A percentile compares a stretch with the other conserved stretches of the same genome.
These are phyloP conservation scores for Conomelus anceps DNA, from an alignment of 2,888 invertebrate species.

Conservation along the genomic window DNA sequence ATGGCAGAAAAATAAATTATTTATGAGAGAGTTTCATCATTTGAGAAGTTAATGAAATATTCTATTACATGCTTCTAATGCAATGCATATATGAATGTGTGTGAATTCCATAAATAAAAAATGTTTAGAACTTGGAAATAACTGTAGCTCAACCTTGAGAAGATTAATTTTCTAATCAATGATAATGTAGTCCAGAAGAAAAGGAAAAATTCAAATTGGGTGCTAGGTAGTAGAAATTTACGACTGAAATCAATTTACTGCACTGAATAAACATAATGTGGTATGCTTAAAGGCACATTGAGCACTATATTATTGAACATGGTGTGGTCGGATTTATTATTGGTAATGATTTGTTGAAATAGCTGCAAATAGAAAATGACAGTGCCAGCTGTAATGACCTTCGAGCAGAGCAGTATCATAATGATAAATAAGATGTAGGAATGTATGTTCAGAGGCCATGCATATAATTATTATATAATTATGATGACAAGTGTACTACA, in stretches of 20 bases:
- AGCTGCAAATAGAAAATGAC: background rate
- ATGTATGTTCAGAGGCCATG: background rate
- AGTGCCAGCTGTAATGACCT: background rate
- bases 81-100: background rate
- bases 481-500: background rate
- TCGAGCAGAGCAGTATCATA: background rate
- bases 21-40: too few species aligned
- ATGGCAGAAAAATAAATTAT: too few species aligned
- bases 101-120: background rate
- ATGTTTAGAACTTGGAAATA: background rate
- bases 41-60: too few species aligned
- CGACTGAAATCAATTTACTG: background rate
- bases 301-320: background rate
- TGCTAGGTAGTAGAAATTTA: background rate
- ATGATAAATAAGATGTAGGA: background rate
- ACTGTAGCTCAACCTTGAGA: background rate
- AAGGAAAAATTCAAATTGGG: background rate
- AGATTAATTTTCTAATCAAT: background rate
- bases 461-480: background rate
- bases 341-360: background rate
- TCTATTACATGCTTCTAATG: background rate
- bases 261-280: background rate
- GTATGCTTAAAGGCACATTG: background rate
- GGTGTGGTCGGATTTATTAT: background rate
- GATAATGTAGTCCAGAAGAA: background rate